phyloP scores from a whole-genome alignment of 2,797 vertebrate genomes.

The Peromyscus aztecus region DNA sequence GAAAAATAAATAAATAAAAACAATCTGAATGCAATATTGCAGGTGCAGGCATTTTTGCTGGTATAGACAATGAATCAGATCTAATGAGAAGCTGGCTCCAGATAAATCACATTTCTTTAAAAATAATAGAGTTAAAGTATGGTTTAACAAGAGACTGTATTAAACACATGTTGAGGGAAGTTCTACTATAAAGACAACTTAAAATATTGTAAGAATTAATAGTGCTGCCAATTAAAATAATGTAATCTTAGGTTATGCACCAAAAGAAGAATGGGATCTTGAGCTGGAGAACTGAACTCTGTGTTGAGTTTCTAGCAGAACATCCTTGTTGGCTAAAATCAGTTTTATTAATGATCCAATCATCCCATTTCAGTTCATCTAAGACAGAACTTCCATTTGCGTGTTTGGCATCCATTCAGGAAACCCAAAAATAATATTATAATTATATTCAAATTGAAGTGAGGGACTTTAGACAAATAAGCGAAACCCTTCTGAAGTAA shows the following conservation, averaged over 20 bases:
- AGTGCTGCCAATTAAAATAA: not conserved
- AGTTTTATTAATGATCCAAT: conserved; percentile 46
- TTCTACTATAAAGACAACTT: not conserved
- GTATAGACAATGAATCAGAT: not conserved
- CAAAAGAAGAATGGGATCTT: conserved; percentile 19
- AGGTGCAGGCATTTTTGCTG: not conserved
- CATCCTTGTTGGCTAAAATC: not conserved
- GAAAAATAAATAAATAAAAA: not conserved
- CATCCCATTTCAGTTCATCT: conserved; percentile 28
- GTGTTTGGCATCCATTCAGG: not conserved
- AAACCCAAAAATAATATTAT: conserved; percentile 40
- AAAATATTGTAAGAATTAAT: conserved; percentile 46
- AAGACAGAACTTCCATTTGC: conserved; percentile 16
- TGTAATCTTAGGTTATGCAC: not conserved
- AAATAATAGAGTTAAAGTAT: not conserved
- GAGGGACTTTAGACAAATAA: not conserved
- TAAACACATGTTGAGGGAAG: not conserved
- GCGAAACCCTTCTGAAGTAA: conserved; percentile 15
- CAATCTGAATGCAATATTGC: not conserved
- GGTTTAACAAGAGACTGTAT: conserved; percentile 18
- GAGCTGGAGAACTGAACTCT: conserved; percentile 1
- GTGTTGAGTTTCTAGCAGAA: conserved; percentile 35
- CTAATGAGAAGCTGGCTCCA: not conserved
- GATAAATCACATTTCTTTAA: not conserved
- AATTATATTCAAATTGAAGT: conserved; percentile 24